A percentile compares a stretch with the other conserved stretches of the same genome.
Evolutionary conservation across 2,797 vertebrate species (phyloP).

Genomic region (Emys orbicularis): DNA sequence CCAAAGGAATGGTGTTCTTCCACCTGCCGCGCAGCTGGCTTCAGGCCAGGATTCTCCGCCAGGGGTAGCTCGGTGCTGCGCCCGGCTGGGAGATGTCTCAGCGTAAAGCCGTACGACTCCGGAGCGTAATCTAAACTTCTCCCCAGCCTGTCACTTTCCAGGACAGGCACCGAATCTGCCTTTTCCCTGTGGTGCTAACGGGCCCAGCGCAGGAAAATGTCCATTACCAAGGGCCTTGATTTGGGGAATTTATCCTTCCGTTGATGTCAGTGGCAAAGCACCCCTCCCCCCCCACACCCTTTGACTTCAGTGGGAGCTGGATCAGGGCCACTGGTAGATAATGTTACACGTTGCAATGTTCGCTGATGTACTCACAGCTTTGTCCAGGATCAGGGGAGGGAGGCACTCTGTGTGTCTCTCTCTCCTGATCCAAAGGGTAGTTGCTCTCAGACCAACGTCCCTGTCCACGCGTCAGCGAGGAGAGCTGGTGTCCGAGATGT

Average conservation of each 20-base stretch:
- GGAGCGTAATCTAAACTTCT: rapidly evolving
- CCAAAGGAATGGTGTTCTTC: neutral
- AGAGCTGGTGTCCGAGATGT: neutral
- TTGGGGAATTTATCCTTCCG: neutral
- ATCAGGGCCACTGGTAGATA: neutral
- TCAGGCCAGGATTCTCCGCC: neutral
- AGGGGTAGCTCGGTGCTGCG: neutral
- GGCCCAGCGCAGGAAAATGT: neutral
- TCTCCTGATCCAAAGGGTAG: neutral
- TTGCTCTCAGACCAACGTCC: neutral
- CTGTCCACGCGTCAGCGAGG: neutral
- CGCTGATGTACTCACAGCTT: neutral
- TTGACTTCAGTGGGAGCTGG: neutral
- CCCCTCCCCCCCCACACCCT: too few relatives aligned
- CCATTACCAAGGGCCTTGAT: neutral
- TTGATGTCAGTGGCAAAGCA: neutral
- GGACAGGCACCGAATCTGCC: neutral
- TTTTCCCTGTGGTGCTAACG: neutral
- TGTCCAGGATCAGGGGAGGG: too few relatives aligned
- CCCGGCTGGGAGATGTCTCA: neutral
- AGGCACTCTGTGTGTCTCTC: neutral
- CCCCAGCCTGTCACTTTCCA: neutral
- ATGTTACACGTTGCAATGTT: neutral
- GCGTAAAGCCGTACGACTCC: neutral
- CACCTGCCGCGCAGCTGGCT: neutral